Evolutionary conservation across 2,797 vertebrate genomes (phyloP).

Genomic region (Taenioides sp.): DNA sequence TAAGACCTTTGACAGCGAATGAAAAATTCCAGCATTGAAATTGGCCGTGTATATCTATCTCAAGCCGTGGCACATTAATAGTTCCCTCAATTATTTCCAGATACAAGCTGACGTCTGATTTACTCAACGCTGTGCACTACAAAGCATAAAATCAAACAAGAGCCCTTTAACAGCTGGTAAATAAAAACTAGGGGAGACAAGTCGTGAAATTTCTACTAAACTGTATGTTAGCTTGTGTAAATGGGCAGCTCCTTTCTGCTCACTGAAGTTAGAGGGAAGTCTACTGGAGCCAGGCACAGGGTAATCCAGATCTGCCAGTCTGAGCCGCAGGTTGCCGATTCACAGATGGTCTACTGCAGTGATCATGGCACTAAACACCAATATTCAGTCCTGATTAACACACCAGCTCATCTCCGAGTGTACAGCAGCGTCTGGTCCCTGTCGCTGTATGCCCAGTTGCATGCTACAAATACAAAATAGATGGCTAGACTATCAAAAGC

Average conservation of each 20-base stretch:
- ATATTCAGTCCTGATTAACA: constrained; percentile 72
- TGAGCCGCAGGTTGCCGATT: constrained; percentile 49
- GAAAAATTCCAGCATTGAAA: constrained; percentile 60
- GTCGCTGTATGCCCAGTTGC: constrained; percentile 7
- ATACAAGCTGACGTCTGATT: constrained; percentile 51
- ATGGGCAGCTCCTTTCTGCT: constrained; percentile 11
- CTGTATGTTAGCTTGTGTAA: constrained; percentile 19
- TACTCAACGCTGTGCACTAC: constrained; percentile 32
- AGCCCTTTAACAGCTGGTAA: constrained; percentile 25
- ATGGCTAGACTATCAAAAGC: not conserved
- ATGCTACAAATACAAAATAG: constrained; percentile 8
- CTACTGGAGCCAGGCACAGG: constrained; percentile 14
- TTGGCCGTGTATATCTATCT: constrained; percentile 57
- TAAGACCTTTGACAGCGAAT: constrained; percentile 56
- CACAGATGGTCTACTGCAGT: constrained; percentile 77
- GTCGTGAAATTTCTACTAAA: constrained; percentile 14
- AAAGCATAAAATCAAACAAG: constrained; percentile 50
- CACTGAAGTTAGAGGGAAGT: constrained; percentile 11
- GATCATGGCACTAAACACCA: constrained; percentile 62
- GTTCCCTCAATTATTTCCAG: constrained; percentile 73
- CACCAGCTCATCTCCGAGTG: constrained; percentile 67
- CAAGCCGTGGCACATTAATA: constrained; percentile 71
- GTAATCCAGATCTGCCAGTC: constrained; percentile 50
- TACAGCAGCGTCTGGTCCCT: constrained; percentile 66
- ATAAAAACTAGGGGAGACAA: constrained; percentile 16